phyloP scores from a whole-genome alignment of 2,113 vertebrate species.

The Eonycteris spelaea region DNA sequence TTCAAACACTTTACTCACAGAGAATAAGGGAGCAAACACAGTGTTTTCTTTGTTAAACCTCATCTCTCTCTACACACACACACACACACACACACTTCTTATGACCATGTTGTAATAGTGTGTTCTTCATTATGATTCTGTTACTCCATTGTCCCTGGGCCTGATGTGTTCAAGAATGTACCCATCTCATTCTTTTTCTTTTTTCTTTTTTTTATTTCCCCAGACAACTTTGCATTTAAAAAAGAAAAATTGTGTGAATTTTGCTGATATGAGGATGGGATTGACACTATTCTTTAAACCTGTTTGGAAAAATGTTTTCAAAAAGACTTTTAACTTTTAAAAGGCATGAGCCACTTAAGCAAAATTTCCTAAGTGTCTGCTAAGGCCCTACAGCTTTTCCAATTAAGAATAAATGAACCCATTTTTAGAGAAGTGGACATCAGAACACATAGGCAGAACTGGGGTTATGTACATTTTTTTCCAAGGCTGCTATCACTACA shows the following conservation, averaged over 20 bases:
- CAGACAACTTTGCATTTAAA: constrained; percentile 16
- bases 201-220: not conserved
- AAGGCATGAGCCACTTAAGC: constrained; percentile 17
- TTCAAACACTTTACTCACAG: not conserved
- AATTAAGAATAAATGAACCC: not conserved
- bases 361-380: not conserved
- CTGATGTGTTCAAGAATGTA: constrained; percentile 20
- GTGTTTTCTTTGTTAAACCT: not conserved
- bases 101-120: constrained; percentile 14
- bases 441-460: not conserved
- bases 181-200: not conserved
- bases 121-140: constrained; percentile 26
- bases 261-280: not conserved
- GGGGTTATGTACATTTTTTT: not conserved
- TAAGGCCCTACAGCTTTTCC: not conserved
- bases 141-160: constrained; percentile 26
- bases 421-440: constrained; percentile 20
- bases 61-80: not conserved
- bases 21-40: constrained; percentile 41
- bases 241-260: constrained; percentile 7
- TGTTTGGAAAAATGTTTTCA: not conserved
- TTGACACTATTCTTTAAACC: constrained; percentile 48
- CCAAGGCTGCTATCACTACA: accelerated
- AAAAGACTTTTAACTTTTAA: constrained; percentile 43
- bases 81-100: not conserved